These are phyloP conservation scores for Acheta domesticus DNA, from an alignment of 2,888 invertebrate genomes.

Conservation along the genomic window DNA sequence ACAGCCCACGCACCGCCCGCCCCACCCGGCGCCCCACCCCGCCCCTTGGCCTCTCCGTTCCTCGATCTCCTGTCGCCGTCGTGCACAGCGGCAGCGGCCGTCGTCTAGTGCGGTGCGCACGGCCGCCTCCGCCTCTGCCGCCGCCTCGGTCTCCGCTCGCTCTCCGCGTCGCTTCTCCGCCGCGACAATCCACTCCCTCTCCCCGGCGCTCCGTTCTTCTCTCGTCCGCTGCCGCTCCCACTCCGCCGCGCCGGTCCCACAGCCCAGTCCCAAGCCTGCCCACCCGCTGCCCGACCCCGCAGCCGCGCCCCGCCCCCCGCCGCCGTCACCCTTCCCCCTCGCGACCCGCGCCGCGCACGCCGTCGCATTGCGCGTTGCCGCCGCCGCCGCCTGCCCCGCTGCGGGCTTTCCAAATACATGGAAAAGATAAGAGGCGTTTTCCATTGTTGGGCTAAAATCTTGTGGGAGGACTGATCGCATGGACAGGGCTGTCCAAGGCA, in stretches of 20 bases:
- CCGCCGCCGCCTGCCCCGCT: background rate
- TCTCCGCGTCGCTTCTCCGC: no score
- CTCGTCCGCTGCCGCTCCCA: background rate
- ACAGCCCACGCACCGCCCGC: no score
- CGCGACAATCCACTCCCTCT: no score
- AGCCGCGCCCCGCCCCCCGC: background rate
- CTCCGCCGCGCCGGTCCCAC: background rate
- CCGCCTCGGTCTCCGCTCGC: no score
- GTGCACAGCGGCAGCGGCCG: background rate
- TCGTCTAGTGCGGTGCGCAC: background rate
- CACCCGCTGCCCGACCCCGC: background rate
- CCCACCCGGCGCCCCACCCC: background rate
- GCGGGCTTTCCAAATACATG: background rate
- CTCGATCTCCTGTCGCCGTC: background rate
- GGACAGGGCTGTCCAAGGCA: background rate
- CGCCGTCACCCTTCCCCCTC: no score
- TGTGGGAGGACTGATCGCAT: constrained; percentile 6
- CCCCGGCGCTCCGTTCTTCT: no score
- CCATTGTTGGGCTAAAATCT: constrained; percentile 18
- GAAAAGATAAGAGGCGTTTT: constrained; percentile 9
- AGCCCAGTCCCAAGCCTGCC: background rate
- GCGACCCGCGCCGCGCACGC: background rate
- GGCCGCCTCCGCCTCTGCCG: no score
- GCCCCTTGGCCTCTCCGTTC: background rate
- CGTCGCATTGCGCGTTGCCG: background rate